Base-by-base conservation (phyloP, 2,888 invertebrate species). In the Bursaphelenchus okinawaensis region DNA sequence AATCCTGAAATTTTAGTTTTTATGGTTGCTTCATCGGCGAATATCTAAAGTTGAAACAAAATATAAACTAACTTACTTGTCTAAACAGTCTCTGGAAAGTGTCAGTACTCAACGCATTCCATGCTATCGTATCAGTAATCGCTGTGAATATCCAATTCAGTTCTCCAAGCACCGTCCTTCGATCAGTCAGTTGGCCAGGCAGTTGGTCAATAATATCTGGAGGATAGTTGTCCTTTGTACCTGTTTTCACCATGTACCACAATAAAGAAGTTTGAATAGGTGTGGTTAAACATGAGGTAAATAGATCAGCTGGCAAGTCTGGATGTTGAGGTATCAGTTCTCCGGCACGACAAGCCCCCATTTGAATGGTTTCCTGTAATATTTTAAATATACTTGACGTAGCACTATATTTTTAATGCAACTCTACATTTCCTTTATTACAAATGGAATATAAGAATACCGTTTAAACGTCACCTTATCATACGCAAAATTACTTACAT, bases 131-230 rank as follows among this genome's bases (percentile, higher is more conserved):
- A 84, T 99, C 98, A 0, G 98, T 98, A 76, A 99, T 94, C 54
- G 98, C 96, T 1, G 98, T 98, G 86, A 98, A 98, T 83, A 99
- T 95, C 98, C 98, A 98, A 87, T 98, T 98, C 67, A 98, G 86
- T 86, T 99, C 96, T 56, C 98, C 98, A 73, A 96, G 87, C 91
- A 96, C 93, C 27, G 98, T 95, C 77, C 93, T 88, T 22, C 75
- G 57, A 63, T 81, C 81, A 0, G 90, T 91, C 75, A 94, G 88
- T 83, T 91, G 90, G 0, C 98, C 98, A 7, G 96, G 96, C 78
- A 98, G 92, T 85, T 92, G 91, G 73, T 81, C 76, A 26, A 82
- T 69, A 20, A 80, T 69, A 51, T 77, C 72, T 12, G 68, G 69
- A 7, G 75, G 74, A 59, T 75, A 81, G 28, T 74, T 57, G 22